phyloP scores from a whole-genome alignment of 1,140 invertebrate species.

The Hermatobates lingyangjiaoensis region DNA sequence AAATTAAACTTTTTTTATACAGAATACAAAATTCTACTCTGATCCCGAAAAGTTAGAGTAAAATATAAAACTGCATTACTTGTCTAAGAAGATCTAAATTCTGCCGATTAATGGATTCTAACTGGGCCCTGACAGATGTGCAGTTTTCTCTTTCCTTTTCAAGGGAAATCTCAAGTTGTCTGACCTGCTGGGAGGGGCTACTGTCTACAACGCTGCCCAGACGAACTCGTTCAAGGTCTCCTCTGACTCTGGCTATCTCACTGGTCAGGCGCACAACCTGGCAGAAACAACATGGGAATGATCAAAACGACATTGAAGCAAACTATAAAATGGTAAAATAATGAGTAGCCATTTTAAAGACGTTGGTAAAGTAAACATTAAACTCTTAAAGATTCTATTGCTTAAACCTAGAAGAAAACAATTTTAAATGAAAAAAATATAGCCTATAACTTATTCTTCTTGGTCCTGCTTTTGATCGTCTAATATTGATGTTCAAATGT shows the following conservation, averaged over 20 bases:
- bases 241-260: constrained; percentile 9
- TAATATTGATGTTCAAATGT: too few relatives aligned
- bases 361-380: too few relatives aligned
- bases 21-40: too few relatives aligned
- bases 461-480: too few relatives aligned
- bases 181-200: constrained; percentile 6
- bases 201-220: constrained; percentile 8
- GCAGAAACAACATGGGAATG: not conserved
- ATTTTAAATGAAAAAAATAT: too few relatives aligned
- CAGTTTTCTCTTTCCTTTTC: constrained; percentile 12
- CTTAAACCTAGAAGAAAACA: too few relatives aligned
- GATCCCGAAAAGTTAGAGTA: too few relatives aligned
- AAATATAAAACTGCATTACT: too few relatives aligned
- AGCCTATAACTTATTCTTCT: too few relatives aligned
- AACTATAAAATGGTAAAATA: not conserved
- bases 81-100: constrained; percentile 15
- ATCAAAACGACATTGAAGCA: not conserved
- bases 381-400: too few relatives aligned
- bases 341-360: too few relatives aligned
- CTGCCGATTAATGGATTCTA: constrained; percentile 13
- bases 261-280: constrained; percentile 14
- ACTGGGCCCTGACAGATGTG: constrained; percentile 10
- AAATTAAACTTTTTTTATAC: too few relatives aligned
- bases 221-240: constrained; percentile 12
- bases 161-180: constrained; percentile 14